These are phyloP conservation scores for Amazona ochrocephala DNA, from an alignment of 2,797 vertebrate genomes.

Conservation along the genomic window DNA sequence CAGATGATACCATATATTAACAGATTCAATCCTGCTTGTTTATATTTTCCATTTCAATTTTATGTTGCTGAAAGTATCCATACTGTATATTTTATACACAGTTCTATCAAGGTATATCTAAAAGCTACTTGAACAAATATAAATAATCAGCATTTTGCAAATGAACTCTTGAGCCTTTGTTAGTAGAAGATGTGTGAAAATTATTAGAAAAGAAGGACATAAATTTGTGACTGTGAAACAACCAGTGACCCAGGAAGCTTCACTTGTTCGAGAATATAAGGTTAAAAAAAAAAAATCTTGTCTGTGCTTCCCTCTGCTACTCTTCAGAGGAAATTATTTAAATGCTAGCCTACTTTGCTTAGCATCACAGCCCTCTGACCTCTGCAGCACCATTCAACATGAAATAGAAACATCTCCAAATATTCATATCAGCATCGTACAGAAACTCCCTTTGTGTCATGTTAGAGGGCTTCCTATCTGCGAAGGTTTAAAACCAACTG, in stretches of 20 bases:
- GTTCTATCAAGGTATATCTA: neutral
- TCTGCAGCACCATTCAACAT: neutral
- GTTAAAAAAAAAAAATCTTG: neutral
- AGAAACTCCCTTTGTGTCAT: neutral
- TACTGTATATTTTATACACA: neutral
- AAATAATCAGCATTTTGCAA: neutral
- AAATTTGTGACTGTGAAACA: neutral
- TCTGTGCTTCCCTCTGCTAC: neutral
- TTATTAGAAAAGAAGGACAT: neutral
- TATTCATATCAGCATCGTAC: neutral
- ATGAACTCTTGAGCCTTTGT: neutral
- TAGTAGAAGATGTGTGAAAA: neutral
- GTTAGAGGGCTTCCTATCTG: neutral
- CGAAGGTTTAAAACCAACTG: neutral
- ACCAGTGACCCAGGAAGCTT: neutral
- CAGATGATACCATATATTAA: neutral
- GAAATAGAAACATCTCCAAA: neutral
- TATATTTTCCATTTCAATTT: neutral
- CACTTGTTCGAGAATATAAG: neutral
- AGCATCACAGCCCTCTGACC: neutral
- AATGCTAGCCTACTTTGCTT: neutral
- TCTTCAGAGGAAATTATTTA: neutral
- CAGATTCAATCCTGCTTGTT: neutral
- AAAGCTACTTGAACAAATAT: neutral
- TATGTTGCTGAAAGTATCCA: neutral